Conservation (phyloP, 2,888 invertebrate genomes). For the Plagodis dolabraria region DNA sequence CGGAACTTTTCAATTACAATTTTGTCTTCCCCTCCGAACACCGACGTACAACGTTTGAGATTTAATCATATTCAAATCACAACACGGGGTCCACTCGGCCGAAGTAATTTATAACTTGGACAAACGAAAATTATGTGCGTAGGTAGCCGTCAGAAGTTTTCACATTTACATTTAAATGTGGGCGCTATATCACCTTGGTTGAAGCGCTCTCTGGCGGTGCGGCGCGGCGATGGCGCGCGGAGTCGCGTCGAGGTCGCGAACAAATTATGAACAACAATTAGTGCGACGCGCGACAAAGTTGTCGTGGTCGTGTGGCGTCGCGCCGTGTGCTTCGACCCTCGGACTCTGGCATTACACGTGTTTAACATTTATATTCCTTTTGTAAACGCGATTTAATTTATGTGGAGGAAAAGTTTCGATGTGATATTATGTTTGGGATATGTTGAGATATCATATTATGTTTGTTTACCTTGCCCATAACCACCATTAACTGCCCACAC, state of each 20-base stretch:
- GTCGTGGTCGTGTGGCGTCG: constrained; percentile 45
- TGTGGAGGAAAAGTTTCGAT: constrained; percentile 25
- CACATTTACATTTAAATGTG: constrained; percentile 79
- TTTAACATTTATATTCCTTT: constrained; percentile 44
- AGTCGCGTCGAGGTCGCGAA: constrained; percentile 47
- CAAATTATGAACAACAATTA: constrained; percentile 79
- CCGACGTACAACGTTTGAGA: constrained; percentile 54
- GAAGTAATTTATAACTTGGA: constrained; percentile 68
- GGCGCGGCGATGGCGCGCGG: constrained; percentile 18
- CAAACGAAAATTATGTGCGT: constrained; percentile 72
- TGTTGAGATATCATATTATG: constrained; percentile 16
- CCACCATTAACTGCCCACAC: not conserved
- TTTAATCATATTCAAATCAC: constrained; percentile 67
- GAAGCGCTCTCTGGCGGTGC: constrained; percentile 11
- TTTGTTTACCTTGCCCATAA: not conserved
- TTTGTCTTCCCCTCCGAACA: constrained; percentile 41
- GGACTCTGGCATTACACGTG: constrained; percentile 40
- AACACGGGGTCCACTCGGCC: constrained; percentile 53
- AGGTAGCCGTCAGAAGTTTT: constrained; percentile 72
- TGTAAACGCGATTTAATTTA: constrained; percentile 42
- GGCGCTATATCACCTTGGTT: constrained; percentile 71
- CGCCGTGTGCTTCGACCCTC: constrained; percentile 28
- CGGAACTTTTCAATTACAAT: constrained; percentile 42
- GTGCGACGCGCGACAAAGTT: constrained; percentile 54
- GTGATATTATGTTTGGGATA: constrained; percentile 23